These are phyloP conservation scores for Sitta europaea DNA, from an alignment of 2,113 vertebrate genomes.

Conservation along the genomic window DNA sequence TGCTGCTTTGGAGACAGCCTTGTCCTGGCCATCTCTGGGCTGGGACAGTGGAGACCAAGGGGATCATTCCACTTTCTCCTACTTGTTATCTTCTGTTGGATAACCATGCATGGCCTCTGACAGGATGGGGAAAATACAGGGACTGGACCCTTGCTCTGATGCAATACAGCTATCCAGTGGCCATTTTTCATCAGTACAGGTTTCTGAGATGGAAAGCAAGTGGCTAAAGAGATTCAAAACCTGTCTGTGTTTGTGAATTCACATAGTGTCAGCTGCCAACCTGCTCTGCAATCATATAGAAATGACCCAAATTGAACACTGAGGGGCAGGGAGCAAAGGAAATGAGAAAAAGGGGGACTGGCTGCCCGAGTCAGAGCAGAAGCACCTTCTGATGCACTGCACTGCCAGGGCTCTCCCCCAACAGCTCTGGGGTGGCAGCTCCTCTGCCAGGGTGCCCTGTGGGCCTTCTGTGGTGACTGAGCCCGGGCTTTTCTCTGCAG, in stretches of 20 bases:
- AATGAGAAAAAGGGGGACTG: not conserved
- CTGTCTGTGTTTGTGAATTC: not conserved
- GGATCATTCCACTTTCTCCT: rapidly evolving
- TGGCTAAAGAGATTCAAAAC: not conserved
- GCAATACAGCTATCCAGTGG: not conserved
- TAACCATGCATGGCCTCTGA: rapidly evolving
- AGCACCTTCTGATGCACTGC: not conserved
- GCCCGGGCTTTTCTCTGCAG: rapidly evolving
- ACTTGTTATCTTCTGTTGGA: rapidly evolving
- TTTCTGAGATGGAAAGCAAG: not conserved
- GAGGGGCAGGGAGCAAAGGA: not conserved
- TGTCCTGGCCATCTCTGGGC: not conserved
- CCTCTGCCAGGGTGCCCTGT: not conserved
- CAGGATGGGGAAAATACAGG: not conserved
- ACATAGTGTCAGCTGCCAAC: not conserved
- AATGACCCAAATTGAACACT: not conserved
- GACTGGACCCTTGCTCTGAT: not conserved
- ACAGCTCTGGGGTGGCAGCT: not conserved
- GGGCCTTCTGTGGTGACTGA: rapidly evolving
- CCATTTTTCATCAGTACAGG: not conserved
- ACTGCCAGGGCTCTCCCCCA: not conserved
- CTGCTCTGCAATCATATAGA: not conserved
- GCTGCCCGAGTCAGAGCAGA: not conserved
- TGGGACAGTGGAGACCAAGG: not conserved
- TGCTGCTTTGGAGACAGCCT: not conserved